A percentile compares a stretch with the other conserved stretches of the same genome.
Evolutionary conservation across 2,888 invertebrate genomes (phyloP).

Genomic region (Polydrusus cervinus): DNA sequence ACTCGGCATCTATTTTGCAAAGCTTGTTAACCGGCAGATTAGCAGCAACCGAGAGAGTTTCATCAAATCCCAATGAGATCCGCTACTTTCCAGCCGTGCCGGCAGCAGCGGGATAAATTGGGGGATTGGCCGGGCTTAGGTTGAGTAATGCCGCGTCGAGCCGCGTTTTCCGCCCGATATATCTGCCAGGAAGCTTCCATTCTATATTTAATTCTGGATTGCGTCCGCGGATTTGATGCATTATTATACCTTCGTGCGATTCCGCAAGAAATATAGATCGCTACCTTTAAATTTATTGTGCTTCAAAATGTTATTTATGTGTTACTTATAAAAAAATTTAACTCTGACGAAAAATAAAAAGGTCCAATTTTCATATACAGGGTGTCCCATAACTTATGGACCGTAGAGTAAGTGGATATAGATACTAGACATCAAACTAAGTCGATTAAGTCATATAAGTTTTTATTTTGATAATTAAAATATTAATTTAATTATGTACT

Average conservation of each 20-base stretch:
- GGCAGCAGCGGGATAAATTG: conserved; percentile 69
- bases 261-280: conserved; percentile 54
- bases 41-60: conserved; percentile 67
- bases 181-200: conserved; percentile 67
- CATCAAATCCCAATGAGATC: conserved; percentile 73
- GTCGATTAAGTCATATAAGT: too few relatives aligned
- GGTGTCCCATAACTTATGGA: too few relatives aligned
- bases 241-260: conserved; percentile 71
- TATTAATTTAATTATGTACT: too few relatives aligned
- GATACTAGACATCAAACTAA: too few relatives aligned
- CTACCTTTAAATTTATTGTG: conserved; percentile 36
- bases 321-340: too few relatives aligned
- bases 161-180: conserved; percentile 71
- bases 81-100: conserved; percentile 67
- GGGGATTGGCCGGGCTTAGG: conserved; percentile 71
- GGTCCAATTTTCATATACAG: too few relatives aligned
- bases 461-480: too few relatives aligned
- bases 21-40: conserved; percentile 72
- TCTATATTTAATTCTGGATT: conserved; percentile 73
- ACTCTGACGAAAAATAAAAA: too few relatives aligned
- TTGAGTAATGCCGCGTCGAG: conserved; percentile 71
- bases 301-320: conserved; percentile 1
- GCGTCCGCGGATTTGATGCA: conserved; percentile 71
- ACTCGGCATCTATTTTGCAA: conserved; percentile 70
- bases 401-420: too few relatives aligned